Conservation (phyloP, 2,113 vertebrate genomes). For the Puntigrus tetrazona region DNA sequence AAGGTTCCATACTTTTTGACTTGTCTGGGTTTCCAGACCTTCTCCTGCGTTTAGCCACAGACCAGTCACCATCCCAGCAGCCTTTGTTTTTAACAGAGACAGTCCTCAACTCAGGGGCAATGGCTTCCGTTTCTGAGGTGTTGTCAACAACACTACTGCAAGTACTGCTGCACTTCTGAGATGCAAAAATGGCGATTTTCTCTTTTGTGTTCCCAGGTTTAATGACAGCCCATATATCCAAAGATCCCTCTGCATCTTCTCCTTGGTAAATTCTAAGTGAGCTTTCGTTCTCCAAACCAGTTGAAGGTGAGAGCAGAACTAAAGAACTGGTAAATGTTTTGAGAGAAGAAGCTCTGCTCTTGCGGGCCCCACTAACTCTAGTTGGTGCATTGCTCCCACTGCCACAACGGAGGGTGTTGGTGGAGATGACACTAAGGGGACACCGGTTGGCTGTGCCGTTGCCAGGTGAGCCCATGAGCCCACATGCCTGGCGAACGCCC, state of each 20-base stretch:
- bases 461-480: conserved; percentile 62
- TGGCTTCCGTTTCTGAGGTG: conserved; percentile 51
- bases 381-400: neutral
- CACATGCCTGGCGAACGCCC: conserved; percentile 65
- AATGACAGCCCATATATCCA: conserved; percentile 91
- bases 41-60: conserved; percentile 83
- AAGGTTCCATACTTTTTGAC: conserved; percentile 60
- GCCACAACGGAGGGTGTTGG: conserved; percentile 76
- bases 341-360: conserved; percentile 41
- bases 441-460: conserved; percentile 70
- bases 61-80: conserved; percentile 83
- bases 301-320: conserved; percentile 34
- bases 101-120: conserved; percentile 51
- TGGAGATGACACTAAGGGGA: conserved; percentile 79
- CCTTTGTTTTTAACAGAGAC: conserved; percentile 85
- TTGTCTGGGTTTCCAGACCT: conserved; percentile 79
- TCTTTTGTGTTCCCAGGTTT: conserved; percentile 94
- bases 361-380: conserved; percentile 46
- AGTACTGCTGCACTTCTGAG: conserved; percentile 72
- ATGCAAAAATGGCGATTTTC: conserved; percentile 93
- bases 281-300: conserved; percentile 48
- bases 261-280: conserved; percentile 72
- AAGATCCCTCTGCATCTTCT: conserved; percentile 74
- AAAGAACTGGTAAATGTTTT: conserved; percentile 50
- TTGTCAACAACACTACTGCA: neutral